Evolutionary conservation across 1,140 invertebrate species (phyloP), one percentile per base, ranked within the genome.

Genomic region (Andrena cerasifolii): DNA sequence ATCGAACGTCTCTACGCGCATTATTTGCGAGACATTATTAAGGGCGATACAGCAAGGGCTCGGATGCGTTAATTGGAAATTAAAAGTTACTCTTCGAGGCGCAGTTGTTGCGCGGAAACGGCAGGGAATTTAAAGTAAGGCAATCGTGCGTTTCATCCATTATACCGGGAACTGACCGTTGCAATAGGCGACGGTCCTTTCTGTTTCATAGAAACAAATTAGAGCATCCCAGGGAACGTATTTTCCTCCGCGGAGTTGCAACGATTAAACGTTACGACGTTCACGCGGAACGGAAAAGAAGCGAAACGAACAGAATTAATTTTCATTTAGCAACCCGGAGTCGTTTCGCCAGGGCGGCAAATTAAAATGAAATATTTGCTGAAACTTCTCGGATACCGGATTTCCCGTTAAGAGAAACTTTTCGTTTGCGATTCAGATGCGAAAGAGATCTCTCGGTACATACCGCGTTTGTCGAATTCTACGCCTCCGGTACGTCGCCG

Each of bases 261-360:
- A n/a, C 31, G 43, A 72, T 72, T 72, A 72, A 72, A 61, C 31
- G 56, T 62, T 26, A 72, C 56, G 18, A 1, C 24, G 66, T 70
- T 54, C 40, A 59, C 56, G 16, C 16, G 5, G 10, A 51, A 21
- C 18, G n/a, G 26, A 0, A 21, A 36, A 72, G 59, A 40, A 51
- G 70, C 1, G 4, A 36, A 72, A 72, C 21, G 33, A 43, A 14
- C 7, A n/a, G 36, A 61, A 72, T 72, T 61, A 61, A 61, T 72
- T 72, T 49, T 72, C 56, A 16, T 72, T 61, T 72, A 61, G 4
- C 28, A 36, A 45, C 21, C 45, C 3, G 3, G 31, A 51, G 12
- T 36, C 36, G 28, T 51, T n/a, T 72, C 2, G 14, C 31, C 4
- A 40, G 10, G 36, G 36, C 4, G 36, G 36, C 4, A 21, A 21